These are phyloP conservation scores for Rhagoletis zephyria DNA, from an alignment of 1,140 invertebrate species.

Conservation along the genomic window DNA sequence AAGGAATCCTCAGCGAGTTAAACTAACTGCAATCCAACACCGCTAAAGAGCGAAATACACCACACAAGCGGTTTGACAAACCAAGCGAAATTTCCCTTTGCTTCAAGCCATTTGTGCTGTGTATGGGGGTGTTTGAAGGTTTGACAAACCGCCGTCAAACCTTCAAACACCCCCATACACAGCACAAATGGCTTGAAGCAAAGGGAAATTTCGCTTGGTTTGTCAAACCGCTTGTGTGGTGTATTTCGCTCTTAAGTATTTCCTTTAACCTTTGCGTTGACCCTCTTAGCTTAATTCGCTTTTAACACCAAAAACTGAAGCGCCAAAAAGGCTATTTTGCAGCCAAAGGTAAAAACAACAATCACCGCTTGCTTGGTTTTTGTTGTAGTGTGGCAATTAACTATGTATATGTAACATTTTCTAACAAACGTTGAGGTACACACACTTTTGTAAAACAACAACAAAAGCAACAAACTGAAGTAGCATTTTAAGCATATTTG, in stretches of 20 bases:
- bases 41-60: no score
- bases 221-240: no score
- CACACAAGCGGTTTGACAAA: no score
- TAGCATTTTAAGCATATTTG: constrained; percentile 53
- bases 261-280: constrained; percentile 12
- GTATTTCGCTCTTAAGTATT: no score
- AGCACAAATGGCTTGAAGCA: no score
- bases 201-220: no score
- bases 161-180: no score
- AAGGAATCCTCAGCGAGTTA: not conserved
- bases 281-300: constrained; percentile 19
- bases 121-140: no score
- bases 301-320: constrained; percentile 11
- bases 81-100: no score
- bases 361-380: not conserved
- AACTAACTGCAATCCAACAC: constrained; percentile 21
- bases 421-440: not conserved
- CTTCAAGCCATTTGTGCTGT: no score
- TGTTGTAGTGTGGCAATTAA: constrained; percentile 35
- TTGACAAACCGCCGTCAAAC: no score
- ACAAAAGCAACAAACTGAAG: constrained; percentile 16
- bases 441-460: not conserved
- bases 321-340: not conserved
- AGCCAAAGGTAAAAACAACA: not conserved
- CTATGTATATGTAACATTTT: not conserved